These are phyloP conservation scores for Aphrophora alni DNA, from an alignment of 2,888 invertebrate species.

Conservation along the genomic window DNA sequence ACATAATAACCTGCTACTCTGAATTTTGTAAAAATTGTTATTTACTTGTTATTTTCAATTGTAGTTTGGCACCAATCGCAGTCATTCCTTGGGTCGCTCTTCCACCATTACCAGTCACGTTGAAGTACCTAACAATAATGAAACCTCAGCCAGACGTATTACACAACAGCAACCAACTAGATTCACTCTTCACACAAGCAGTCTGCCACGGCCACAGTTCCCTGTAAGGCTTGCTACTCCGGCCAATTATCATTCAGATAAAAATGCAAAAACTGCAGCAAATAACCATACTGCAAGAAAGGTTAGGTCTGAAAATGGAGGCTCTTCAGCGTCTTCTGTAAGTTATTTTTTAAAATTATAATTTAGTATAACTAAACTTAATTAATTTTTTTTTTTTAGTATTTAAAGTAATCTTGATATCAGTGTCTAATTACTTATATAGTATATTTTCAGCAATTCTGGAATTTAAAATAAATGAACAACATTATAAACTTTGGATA, in stretches of 20 bases:
- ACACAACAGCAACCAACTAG: conserved; percentile 60
- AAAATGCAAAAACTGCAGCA: conserved; percentile 53
- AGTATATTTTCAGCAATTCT: too few species aligned
- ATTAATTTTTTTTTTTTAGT: not conserved
- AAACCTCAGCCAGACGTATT: conserved; percentile 54
- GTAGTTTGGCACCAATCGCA: not conserved
- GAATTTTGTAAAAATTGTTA: too few species aligned
- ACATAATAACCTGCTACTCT: too few species aligned
- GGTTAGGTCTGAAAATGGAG: conserved; percentile 35
- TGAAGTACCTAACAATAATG: not conserved
- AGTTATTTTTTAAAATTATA: not conserved
- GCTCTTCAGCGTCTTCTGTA: conserved; percentile 39
- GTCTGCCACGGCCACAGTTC: conserved; percentile 77
- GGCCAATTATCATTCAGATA: conserved; percentile 63
- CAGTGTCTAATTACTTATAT: too few species aligned
- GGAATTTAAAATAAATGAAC: too few species aligned
- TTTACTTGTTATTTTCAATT: not conserved
- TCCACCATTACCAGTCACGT: not conserved
- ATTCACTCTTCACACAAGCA: conserved; percentile 72
- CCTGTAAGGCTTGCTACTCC: conserved; percentile 67
- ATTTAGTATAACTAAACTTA: not conserved
- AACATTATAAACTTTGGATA: too few species aligned
- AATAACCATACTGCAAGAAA: conserved; percentile 47
- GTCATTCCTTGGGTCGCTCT: not conserved
- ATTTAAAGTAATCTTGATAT: not conserved